phyloP scores from a whole-genome alignment of 2,797 vertebrate species.

The Apogon talboti region DNA sequence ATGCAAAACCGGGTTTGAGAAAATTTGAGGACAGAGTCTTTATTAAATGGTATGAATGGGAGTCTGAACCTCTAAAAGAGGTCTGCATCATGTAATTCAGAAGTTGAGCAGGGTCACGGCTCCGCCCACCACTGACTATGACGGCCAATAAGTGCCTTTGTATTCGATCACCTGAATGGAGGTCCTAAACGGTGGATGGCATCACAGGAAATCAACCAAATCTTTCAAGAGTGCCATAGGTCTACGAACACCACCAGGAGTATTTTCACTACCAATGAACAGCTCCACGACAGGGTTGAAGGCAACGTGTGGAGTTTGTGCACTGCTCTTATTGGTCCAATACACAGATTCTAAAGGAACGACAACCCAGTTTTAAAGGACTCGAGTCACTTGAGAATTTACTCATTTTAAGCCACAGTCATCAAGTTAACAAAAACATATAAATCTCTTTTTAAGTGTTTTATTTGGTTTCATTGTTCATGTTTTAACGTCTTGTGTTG shows the following conservation, averaged over 20 bases:
- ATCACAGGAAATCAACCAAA: conserved; percentile 77
- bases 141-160: conserved; percentile 87
- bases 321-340: conserved; percentile 47
- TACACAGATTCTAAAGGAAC: conserved; percentile 21
- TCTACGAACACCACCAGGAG: conserved; percentile 73
- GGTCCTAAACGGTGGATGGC: conserved; percentile 72
- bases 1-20: conserved; percentile 48
- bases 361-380: conserved; percentile 27
- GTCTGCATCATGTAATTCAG: conserved; percentile 60
- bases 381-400: conserved; percentile 31
- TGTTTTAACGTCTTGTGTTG: conserved; percentile 63
- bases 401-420: conserved; percentile 41
- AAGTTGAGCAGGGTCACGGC: conserved; percentile 74
- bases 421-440: conserved; percentile 54
- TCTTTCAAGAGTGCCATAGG: conserved; percentile 84
- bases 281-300: conserved; percentile 29
- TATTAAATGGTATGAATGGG: conserved; percentile 58
- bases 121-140: conserved; percentile 73
- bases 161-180: conserved; percentile 77
- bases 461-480: conserved; percentile 55
- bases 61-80: conserved; percentile 69
- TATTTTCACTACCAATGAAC: conserved; percentile 59
- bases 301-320: conserved; percentile 29
- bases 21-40: conserved; percentile 54
- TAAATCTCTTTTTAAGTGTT: conserved; percentile 45